Base-by-base conservation (phyloP, 2,113 vertebrate species). In the Ailurus styani region DNA sequence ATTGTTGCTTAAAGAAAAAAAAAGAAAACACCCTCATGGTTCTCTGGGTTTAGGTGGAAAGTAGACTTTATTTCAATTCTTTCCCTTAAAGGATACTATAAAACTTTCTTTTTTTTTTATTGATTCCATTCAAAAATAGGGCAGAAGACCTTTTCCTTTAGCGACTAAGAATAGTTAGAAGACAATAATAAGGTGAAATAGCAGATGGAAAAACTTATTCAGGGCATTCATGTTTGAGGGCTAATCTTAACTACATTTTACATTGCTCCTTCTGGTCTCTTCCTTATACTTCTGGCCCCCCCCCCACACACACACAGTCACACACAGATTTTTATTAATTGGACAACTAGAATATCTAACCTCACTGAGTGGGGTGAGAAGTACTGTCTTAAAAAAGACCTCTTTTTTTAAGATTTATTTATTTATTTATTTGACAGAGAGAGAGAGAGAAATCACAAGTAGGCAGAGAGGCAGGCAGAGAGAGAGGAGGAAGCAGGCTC, bases 1-100 rank as follows among this genome's bases (percentile, higher is more conserved):
- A 27, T 23, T 88, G 31, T 68, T 96, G 37, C 89, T 93, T 85
- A 77, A 96, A 91, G 64, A 94, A 90, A 96, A 90, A 87, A 87
- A 60, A 64, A 91, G 12, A 7, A 55, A 95, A 75, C 25, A 91
- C 15, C 9, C 23, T 87, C 31, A 52, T 7, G 20, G 10, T 75
- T 96, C 85, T 86, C 60, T 88, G 23, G 34, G n/a, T 84, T 83
- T 79, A 37, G 18, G 13, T 87, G 47, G 55, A 64, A 96, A 97
- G 47, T 75, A 84, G 0, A 96, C 7, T 95, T 95, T 70, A 93
- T 64, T 42, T 34, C 8, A 82, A 90, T 84, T 70, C 2, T 70
- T 96, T 93, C 91, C 72, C 8, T 87, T 91, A 47, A 95, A 40
- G 47, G 18, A 79, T 66, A 66, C 55, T 50, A 62, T 60, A 89